Conservation (phyloP, 2,888 invertebrate species). For the Epistrophe eligans region DNA sequence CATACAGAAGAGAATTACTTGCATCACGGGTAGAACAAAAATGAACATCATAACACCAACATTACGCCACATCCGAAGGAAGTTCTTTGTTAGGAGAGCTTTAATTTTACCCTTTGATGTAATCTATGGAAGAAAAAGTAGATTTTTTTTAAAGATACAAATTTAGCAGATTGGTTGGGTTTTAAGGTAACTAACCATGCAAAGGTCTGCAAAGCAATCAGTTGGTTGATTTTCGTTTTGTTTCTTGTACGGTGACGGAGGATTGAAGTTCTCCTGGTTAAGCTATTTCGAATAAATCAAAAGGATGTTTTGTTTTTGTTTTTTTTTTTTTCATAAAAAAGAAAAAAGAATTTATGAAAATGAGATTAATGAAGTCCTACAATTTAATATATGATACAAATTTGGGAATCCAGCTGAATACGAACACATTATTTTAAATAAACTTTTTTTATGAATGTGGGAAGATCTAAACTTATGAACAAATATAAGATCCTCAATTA, state of each 20-base stretch:
- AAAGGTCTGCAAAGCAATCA: conserved; percentile 81
- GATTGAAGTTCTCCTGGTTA: conserved; percentile 81
- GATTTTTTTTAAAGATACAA: neutral
- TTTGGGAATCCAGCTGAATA: neutral
- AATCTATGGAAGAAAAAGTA: conserved; percentile 82
- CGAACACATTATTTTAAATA: neutral
- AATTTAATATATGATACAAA: neutral
- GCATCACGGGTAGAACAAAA: conserved; percentile 96
- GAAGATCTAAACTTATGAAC: no score
- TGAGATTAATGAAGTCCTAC: conserved; percentile 1
- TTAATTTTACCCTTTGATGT: conserved; percentile 94
- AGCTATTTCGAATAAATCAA: conserved; percentile 77
- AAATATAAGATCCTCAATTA: no score
- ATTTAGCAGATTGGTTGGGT: neutral
- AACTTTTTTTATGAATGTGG: no score
- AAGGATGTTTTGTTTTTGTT: conserved; percentile 56
- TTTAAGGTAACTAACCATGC: conserved; percentile 77
- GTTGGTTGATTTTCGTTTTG: conserved; percentile 79
- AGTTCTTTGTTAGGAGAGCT: conserved; percentile 94
- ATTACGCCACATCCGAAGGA: conserved; percentile 95
- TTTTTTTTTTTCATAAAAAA: conserved; percentile 37
- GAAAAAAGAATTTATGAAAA: conserved; percentile 45
- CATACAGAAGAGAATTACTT: conserved; percentile 96
- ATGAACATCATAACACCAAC: conserved; percentile 97
- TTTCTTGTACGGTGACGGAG: conserved; percentile 79